Evolutionary conservation across 2,113 vertebrate species (phyloP).

Genomic region (Channa argus): DNA sequence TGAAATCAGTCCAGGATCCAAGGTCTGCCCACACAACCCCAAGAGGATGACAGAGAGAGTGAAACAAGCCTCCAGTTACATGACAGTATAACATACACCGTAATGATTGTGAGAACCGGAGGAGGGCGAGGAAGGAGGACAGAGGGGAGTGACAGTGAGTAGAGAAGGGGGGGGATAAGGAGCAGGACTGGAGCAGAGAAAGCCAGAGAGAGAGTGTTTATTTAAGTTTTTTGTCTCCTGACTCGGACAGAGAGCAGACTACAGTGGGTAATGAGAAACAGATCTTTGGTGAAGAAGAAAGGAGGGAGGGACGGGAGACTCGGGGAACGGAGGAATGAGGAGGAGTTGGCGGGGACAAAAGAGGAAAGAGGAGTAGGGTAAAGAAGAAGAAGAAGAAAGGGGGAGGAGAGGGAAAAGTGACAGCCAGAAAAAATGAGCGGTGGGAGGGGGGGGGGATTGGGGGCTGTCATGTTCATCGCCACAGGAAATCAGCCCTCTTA

Average conservation of each 20-base stretch:
- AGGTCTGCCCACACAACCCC: slow-evolving; percentile 61
- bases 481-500: slow-evolving; percentile 73
- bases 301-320: slow-evolving; percentile 32
- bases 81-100: slow-evolving; percentile 41
- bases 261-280: slow-evolving; percentile 86
- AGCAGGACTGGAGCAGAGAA: slow-evolving; percentile 28
- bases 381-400: slow-evolving; percentile 17
- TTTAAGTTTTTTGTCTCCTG: slow-evolving; percentile 84
- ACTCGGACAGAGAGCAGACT: slow-evolving; percentile 86
- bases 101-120: slow-evolving; percentile 74
- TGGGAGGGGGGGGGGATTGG: slow-evolving; percentile 23
- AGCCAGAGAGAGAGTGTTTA: slow-evolving; percentile 76
- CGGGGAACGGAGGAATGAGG: slow-evolving; percentile 48
- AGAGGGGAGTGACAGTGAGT: slow-evolving; percentile 9
- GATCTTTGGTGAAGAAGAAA: slow-evolving; percentile 73
- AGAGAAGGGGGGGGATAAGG: slow-evolving; percentile 6
- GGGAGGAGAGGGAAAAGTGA: slow-evolving; percentile 65
- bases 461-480: slow-evolving; percentile 58
- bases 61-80: slow-evolving; percentile 53
- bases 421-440: slow-evolving; percentile 35
- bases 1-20: slow-evolving; percentile 49
- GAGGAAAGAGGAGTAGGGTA: slow-evolving; percentile 28
- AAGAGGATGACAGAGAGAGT: slow-evolving; percentile 61
- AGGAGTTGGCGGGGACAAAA: slow-evolving; percentile 36
- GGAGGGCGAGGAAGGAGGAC: slow-evolving; percentile 40